Percentiles rank a stretch among this genome's conserved stretches.
phyloP scores from a whole-genome alignment of 2,797 vertebrate genomes.

The Gymnodraco acuticeps region DNA sequence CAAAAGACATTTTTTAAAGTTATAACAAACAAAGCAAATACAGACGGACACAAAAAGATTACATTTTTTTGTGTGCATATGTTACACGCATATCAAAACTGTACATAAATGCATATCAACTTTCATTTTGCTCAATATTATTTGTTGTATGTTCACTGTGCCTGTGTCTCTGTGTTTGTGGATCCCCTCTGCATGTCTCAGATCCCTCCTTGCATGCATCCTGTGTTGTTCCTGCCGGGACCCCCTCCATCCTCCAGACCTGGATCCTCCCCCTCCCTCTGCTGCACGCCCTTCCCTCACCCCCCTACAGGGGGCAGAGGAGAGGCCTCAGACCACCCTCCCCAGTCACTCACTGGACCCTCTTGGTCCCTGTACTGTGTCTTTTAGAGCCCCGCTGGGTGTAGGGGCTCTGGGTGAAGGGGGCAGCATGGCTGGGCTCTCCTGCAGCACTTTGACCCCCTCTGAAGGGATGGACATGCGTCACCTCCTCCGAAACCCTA shows the following conservation, averaged over 20 bases:
- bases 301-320: constrained; percentile 59
- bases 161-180: constrained; percentile 47
- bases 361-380: constrained; percentile 17
- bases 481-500: constrained; percentile 67
- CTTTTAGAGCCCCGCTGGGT: constrained; percentile 4
- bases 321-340: constrained; percentile 71
- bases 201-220: constrained; percentile 83
- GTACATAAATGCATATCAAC: background rate
- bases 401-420: constrained; percentile 34
- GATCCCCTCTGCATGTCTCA: constrained; percentile 70
- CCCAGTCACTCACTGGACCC: constrained; percentile 18
- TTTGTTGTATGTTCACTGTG: constrained; percentile 46
- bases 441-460: constrained; percentile 74
- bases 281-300: constrained; percentile 51
- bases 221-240: constrained; percentile 73
- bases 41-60: background rate
- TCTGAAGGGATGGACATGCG: constrained; percentile 69
- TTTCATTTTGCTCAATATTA: background rate
- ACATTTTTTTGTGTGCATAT: background rate
- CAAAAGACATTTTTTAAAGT: background rate
- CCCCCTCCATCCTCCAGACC: constrained; percentile 51
- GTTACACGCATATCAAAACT: background rate
- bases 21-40: too few relatives aligned
- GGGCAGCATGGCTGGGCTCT: constrained; percentile 70
- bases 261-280: constrained; percentile 51